Base-by-base conservation (phyloP, 2,113 vertebrate species). In the Channa maculata region DNA sequence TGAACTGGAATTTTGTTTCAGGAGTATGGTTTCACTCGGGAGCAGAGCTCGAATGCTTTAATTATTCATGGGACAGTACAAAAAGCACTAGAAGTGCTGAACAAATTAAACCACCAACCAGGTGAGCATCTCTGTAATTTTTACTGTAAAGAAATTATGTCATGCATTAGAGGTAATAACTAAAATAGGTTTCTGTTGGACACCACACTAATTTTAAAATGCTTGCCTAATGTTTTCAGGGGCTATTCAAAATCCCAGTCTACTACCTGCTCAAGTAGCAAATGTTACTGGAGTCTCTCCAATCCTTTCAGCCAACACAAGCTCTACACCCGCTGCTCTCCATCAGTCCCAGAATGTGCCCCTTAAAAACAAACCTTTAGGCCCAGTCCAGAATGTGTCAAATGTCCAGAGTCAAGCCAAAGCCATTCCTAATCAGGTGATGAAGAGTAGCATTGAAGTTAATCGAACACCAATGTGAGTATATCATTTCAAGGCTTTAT, bases 1-100 rank as follows among this genome's bases (percentile, higher is more conserved):
- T 24, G 24, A 24, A 24, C 24, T 24, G 24, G 24, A 1, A 24
- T 24, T 65, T 65, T 66, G 2, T 65, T 84, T n/a, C 79, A 94
- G 93, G 88, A 34, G 5, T 82, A 59, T 6, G 92, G 92, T 15
- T 94, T 84, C 67, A 82, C 86, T 6, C 72, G 68, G 41, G 87
- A 92, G 59, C 89, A 94, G 77, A 90, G 93, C 67, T 82, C 87
- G n/a, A 89, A 92, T n/a, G 91, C 91, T 73, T 88, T 94, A 86
- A 86, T 90, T 70, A 86, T 92, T 61, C 87, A 93, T 7, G 88
- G 89, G 7, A 92, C 88, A 0, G 80, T 93, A 6, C 9, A 86
- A 14, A 85, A 89, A 12, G 82, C 91, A 0, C 43, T 81, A 12
- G 72, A 86, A 39, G 89, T 83, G 12, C 70, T 93, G 69, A 82